These are phyloP conservation scores for Taxidea taxus DNA, from an alignment of 2,113 vertebrate genomes.

Conservation along the genomic window DNA sequence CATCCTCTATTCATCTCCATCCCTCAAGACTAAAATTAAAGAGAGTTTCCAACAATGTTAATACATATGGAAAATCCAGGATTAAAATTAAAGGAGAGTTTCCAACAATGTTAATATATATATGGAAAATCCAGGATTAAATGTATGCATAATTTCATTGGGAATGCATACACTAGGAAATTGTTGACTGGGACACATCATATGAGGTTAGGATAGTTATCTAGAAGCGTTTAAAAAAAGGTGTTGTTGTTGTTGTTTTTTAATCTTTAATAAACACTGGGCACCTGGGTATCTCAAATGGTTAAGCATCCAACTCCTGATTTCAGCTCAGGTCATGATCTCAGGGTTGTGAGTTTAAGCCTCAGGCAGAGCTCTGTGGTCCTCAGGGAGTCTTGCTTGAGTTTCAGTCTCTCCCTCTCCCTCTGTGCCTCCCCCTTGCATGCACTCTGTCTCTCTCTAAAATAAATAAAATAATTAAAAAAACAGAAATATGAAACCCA, in stretches of 20 bases:
- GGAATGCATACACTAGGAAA: not conserved
- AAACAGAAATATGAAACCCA: not conserved
- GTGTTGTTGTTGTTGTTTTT: no score
- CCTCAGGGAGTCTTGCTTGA: no score
- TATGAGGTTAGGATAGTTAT: not conserved
- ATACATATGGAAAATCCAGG: not conserved
- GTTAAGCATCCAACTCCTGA: no score
- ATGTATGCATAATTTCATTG: not conserved
- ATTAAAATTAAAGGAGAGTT: not conserved
- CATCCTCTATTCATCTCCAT: not conserved
- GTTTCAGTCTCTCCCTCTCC: no score
- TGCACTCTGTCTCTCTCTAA: no score
- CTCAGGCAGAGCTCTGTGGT: no score
- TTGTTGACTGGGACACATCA: not conserved
- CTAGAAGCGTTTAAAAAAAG: not conserved
- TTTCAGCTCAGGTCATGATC: no score
- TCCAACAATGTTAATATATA: not conserved
- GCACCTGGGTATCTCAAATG: no score
- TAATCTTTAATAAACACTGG: no score
- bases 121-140: not conserved
- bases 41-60: not conserved
- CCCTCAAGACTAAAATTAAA: not conserved
- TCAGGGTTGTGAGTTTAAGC: no score
- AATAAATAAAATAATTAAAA: no score
- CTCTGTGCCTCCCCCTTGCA: no score